A percentile compares a stretch with the other conserved stretches of the same genome.
phyloP scores from a whole-genome alignment of 2,113 vertebrate species.

The Microcebus ravelobensis region DNA sequence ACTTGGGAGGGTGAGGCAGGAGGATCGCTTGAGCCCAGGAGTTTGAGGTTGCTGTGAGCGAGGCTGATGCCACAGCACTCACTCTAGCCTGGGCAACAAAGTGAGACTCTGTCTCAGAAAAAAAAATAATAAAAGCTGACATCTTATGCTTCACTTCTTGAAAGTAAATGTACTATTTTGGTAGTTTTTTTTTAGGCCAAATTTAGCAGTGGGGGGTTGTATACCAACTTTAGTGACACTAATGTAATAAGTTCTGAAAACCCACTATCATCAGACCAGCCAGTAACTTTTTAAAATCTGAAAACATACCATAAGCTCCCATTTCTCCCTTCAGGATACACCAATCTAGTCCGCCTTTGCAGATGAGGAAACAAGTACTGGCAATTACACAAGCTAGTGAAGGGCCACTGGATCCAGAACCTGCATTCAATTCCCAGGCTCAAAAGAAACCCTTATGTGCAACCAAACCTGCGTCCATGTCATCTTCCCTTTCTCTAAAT shows the following conservation, averaged over 20 bases:
- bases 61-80: no score
- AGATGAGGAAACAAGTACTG: background rate
- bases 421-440: background rate
- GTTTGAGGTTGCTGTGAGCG: no score
- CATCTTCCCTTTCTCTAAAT: background rate
- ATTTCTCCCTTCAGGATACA: background rate
- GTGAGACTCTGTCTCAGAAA: no score
- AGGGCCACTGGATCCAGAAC: background rate
- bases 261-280: no score
- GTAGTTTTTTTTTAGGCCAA: background rate
- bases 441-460: background rate
- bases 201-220: no score
- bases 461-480: background rate
- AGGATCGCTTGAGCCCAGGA: no score
- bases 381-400: background rate
- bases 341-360: background rate
- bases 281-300: background rate
- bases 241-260: no score
- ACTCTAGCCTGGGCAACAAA: no score
- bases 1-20: no score
- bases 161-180: background rate
- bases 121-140: background rate
- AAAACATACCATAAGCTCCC: background rate
- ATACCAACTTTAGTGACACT: no score
- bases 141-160: no score